Base-by-base conservation (phyloP, 2,113 vertebrate species). In the Crypturellus undulatus region DNA sequence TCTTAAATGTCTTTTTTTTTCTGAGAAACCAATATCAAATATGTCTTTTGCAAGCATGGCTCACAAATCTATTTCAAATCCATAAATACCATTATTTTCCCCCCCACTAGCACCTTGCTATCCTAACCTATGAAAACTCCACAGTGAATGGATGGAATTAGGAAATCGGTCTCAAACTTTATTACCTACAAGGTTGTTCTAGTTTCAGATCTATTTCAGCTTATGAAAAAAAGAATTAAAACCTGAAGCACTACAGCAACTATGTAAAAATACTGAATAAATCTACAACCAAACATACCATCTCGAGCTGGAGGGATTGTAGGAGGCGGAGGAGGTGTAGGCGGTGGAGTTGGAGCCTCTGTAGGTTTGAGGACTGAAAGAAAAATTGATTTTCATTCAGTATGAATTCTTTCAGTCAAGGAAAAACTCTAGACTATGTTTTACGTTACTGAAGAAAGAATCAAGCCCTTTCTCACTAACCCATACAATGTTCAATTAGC, bases 261-360 rank as follows among this genome's bases (percentile, higher is more conserved):
- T 63, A 62, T n/a, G 32, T 8, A 30, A 56, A 94, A 89, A 84
- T 45, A 67, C 11, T 64, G 21, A 60, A 40, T 51, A 81, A 64
- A 65, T 95, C 62, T 78, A 75, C 26, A 91, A 49, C 54, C 5
- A 67, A 64, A 90, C 98, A 97, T 97, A 99, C 99, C 99, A 89
- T 99, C 98, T 73, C 99, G 98, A 40, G 98, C 99, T 6, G 99
- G 99, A 64, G 99, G 99, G 58, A 99, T 99, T 42, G 99, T 99
- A 45, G 99, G 99, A 38, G 99, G 99, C 9, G 99, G 99, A 20
- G 98, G 98, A 21, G 99, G 99, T 10, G 99, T 98, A 12, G 99
- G 99, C 3, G 99, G 98, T 9, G 96, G 95, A 1, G 99, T 99
- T 34, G 99, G 99, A 22, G 97, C 98, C 28, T 98, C 98, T 14